phyloP scores from a whole-genome alignment of 1,140 invertebrate species.

The Cheumatopsyche charites region DNA sequence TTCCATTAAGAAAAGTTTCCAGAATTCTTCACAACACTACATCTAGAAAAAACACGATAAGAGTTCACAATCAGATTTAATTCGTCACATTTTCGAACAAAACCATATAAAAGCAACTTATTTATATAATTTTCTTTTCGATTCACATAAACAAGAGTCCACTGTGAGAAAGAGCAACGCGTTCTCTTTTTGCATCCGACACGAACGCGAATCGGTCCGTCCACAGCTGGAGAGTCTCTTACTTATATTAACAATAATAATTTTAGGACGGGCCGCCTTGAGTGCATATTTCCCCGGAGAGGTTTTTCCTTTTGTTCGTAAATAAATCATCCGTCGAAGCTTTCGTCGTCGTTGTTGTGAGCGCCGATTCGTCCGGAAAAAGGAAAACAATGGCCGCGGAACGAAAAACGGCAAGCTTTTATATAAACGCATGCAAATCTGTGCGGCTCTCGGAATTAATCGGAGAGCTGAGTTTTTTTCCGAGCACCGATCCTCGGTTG shows the following conservation, averaged over 20 bases:
- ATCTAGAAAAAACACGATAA: no score
- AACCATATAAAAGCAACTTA: no score
- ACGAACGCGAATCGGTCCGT: constrained; percentile 2
- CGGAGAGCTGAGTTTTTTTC: not conserved
- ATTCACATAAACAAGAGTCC: no score
- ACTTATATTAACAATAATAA: constrained; percentile 29
- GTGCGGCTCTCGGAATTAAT: not conserved
- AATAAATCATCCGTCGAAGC: constrained; percentile 32
- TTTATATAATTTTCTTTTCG: no score
- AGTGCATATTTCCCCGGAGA: constrained; percentile 42
- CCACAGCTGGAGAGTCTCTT: constrained; percentile 26
- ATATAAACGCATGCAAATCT: constrained; percentile 9
- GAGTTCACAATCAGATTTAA: no score
- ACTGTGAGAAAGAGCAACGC: not conserved
- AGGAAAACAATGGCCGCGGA: constrained; percentile 3
- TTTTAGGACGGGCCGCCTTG: constrained; percentile 31
- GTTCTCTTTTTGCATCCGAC: not conserved
- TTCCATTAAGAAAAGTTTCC: no score
- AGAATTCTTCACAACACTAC: no score
- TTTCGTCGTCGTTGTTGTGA: not conserved
- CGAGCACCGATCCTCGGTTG: not conserved
- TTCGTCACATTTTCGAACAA: no score
- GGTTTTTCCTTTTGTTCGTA: constrained; percentile 34
- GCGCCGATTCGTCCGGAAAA: not conserved
- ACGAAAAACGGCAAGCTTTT: constrained; percentile 7